phyloP scores from a whole-genome alignment of 2,888 invertebrate genomes.

The Chaetogeoica ovagalla region DNA sequence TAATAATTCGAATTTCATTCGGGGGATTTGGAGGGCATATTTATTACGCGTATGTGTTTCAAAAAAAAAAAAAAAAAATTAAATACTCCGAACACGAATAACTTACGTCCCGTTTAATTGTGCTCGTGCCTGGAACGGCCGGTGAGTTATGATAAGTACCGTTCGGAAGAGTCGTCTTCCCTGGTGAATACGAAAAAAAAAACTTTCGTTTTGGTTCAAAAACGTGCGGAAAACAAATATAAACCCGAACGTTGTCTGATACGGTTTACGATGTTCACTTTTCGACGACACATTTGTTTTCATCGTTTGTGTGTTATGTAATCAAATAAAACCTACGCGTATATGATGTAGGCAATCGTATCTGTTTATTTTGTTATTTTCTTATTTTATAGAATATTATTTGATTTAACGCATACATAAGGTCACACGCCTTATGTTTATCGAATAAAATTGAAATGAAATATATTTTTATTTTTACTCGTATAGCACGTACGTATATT shows the following conservation, averaged over 20 bases:
- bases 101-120: slow-evolving; percentile 10
- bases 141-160: not conserved
- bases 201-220: slow-evolving; percentile 2
- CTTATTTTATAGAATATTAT: too few species aligned
- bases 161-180: not conserved
- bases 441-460: too few species aligned
- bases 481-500: too few species aligned
- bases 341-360: too few species aligned
- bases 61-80: too few species aligned
- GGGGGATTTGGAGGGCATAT: not conserved
- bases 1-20: slow-evolving; percentile 15
- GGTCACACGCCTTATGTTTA: too few species aligned
- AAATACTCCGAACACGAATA: not conserved
- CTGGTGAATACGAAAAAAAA: not conserved
- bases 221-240: not conserved
- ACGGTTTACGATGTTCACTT: slow-evolving; percentile 13
- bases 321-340: too few species aligned
- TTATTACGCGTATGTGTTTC: not conserved
- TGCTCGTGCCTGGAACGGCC: slow-evolving; percentile 11
- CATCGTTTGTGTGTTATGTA: not conserved
- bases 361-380: too few species aligned
- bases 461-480: too few species aligned
- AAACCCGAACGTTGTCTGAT: not conserved
- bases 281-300: not conserved
- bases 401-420: too few species aligned